A percentile compares a stretch with the other conserved stretches of the same genome.
Conservation (phyloP, 2,797 vertebrate species). For the Propithecus deckenii region DNA sequence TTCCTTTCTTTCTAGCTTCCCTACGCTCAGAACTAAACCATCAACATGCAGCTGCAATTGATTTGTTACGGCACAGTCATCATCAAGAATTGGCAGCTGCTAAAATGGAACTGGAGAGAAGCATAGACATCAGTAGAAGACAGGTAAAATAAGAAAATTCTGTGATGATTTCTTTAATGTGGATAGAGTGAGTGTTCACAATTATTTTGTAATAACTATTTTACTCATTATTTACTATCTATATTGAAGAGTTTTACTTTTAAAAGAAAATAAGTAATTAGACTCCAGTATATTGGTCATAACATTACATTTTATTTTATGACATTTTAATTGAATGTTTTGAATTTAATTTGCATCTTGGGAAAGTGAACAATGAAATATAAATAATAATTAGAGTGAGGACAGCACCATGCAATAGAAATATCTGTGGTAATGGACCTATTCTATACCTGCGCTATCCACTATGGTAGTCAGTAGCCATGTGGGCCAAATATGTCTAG, state of each 20-base stretch:
- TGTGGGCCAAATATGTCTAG: background rate
- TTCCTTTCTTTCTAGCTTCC: slow-evolving; percentile 87
- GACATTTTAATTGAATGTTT: background rate
- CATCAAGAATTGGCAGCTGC: slow-evolving; percentile 93
- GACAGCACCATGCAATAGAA: background rate
- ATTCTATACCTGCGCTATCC: background rate
- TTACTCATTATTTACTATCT: background rate
- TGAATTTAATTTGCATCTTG: background rate
- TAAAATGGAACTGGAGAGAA: slow-evolving; percentile 93
- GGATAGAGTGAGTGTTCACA: too few species aligned
- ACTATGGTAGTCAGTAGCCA: background rate
- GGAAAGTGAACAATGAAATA: background rate
- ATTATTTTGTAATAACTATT: background rate
- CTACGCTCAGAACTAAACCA: slow-evolving; percentile 97
- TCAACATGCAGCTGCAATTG: slow-evolving; percentile 95
- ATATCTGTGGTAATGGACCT: rapidly evolving
- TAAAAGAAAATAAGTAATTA: background rate
- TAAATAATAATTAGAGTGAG: background rate
- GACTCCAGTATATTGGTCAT: background rate
- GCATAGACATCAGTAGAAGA: slow-evolving; percentile 91
- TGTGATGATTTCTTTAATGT: background rate
- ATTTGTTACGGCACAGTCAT: slow-evolving; percentile 94
- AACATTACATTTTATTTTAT: background rate
- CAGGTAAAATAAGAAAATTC: slow-evolving; percentile 87
- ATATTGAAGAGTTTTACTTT: background rate